These are phyloP conservation scores for Pagetopsis macropterus DNA, from an alignment of 2,797 vertebrate species.

Conservation along the genomic window DNA sequence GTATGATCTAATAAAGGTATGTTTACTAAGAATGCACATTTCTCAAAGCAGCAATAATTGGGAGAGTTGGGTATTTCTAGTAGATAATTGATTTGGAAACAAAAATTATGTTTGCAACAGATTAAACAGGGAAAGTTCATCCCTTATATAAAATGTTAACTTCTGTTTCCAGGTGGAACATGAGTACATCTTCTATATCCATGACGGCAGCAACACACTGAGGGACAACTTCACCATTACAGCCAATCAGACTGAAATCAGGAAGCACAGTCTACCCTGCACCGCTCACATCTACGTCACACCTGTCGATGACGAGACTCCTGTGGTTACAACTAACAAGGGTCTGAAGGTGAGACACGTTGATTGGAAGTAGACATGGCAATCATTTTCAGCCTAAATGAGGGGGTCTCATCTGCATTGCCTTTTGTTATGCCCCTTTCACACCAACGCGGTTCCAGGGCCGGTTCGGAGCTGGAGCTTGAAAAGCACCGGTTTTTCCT, in stretches of 20 bases:
- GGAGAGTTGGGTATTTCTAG: neutral
- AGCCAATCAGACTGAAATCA: conserved; percentile 85
- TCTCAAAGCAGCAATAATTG: neutral
- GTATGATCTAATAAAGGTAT: neutral
- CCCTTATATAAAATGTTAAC: neutral
- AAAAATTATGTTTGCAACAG: neutral
- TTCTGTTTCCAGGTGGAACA: conserved; percentile 84
- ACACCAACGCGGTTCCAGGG: too few species aligned
- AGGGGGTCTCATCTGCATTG: neutral
- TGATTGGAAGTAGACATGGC: neutral
- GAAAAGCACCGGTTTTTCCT: too few species aligned
- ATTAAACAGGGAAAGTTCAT: neutral
- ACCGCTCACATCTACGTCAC: conserved; percentile 82
- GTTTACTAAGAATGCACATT: neutral
- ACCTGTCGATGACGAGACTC: conserved; percentile 88
- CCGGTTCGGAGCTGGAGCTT: too few species aligned
- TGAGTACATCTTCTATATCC: conserved; percentile 88
- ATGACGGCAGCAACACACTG: conserved; percentile 87
- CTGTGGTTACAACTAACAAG: conserved; percentile 84
- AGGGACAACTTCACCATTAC: conserved; percentile 88
- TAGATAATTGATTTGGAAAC: neutral
- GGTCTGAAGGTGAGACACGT: conserved; percentile 83
- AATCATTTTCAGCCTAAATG: neutral
- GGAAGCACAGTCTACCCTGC: conserved; percentile 86
- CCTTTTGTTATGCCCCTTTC: neutral